These are phyloP conservation scores for Lophura nycthemera DNA, from an alignment of 2,113 vertebrate genomes.

Conservation along the genomic window DNA sequence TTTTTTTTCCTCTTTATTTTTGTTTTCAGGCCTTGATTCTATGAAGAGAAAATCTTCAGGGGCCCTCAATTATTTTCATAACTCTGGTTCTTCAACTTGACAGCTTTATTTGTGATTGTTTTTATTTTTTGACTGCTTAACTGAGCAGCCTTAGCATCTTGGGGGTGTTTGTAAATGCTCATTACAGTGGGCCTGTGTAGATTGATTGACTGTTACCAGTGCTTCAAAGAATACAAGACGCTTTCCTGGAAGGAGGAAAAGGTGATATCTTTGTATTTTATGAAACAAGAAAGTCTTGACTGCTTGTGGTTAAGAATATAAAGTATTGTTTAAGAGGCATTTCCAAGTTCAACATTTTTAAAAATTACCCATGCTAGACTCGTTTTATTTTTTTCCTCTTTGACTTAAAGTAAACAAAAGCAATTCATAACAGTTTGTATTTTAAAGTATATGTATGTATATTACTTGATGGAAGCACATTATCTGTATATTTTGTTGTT, in stretches of 20 bases:
- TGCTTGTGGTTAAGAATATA: neutral
- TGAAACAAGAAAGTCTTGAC: neutral
- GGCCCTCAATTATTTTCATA: neutral
- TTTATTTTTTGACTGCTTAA: neutral
- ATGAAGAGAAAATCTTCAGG: neutral
- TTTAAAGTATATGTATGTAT: neutral
- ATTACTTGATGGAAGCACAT: neutral
- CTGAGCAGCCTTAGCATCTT: neutral
- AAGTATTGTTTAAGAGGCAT: neutral
- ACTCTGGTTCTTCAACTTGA: neutral
- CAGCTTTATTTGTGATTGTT: neutral
- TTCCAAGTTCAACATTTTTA: neutral
- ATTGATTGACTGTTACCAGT: neutral
- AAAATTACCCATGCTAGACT: neutral
- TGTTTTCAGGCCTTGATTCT: neutral
- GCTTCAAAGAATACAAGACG: neutral
- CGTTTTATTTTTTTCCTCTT: neutral
- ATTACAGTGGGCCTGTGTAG: neutral
- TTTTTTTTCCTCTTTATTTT: neutral
- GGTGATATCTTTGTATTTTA: neutral
- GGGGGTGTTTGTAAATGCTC: neutral
- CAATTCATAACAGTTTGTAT: neutral
- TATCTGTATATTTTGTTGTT: neutral
- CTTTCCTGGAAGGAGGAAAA: neutral
- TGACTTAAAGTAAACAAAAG: neutral